Evolutionary conservation across 35 echinoderm and acorn worm species (phyloP).

Genomic region (Amphiura filiformis): DNA sequence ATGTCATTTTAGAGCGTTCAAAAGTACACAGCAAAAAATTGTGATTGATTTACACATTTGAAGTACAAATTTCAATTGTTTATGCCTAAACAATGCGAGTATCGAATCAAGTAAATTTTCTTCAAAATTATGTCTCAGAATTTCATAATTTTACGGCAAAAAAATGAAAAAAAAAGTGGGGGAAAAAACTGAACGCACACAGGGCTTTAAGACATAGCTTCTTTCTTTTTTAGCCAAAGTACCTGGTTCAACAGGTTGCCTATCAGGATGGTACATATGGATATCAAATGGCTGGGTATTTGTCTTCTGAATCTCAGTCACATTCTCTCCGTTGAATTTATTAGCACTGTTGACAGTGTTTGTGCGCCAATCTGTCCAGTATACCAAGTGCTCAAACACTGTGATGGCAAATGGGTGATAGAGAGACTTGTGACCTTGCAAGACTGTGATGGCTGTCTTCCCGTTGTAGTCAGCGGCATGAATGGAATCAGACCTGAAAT

Average conservation of each 20-base stretch:
- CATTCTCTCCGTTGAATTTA: constrained; percentile 80
- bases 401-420: constrained; percentile 92
- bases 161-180: too few relatives aligned
- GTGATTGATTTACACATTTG: too few relatives aligned
- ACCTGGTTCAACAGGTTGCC: constrained; percentile 35
- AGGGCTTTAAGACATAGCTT: too few relatives aligned
- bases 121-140: too few relatives aligned
- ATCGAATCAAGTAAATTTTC: too few relatives aligned
- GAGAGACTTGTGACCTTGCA: constrained; percentile 55
- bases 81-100: too few relatives aligned
- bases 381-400: constrained; percentile 78
- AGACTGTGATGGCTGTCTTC: constrained; percentile 40
- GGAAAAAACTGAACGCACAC: too few relatives aligned
- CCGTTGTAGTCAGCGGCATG: constrained; percentile 80
- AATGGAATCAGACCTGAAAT: constrained; percentile 84
- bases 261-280: constrained; percentile 76
- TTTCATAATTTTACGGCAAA: too few relatives aligned
- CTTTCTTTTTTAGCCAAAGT: too few relatives aligned
- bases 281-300: constrained; percentile 89
- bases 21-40: too few relatives aligned
- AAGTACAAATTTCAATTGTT: too few relatives aligned
- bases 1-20: too few relatives aligned
- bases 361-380: constrained; percentile 95
- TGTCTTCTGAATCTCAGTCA: constrained; percentile 65
- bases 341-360: constrained; percentile 83